Base-by-base conservation (phyloP, 2,113 vertebrate genomes). In the Thamnophis sirtalis region DNA sequence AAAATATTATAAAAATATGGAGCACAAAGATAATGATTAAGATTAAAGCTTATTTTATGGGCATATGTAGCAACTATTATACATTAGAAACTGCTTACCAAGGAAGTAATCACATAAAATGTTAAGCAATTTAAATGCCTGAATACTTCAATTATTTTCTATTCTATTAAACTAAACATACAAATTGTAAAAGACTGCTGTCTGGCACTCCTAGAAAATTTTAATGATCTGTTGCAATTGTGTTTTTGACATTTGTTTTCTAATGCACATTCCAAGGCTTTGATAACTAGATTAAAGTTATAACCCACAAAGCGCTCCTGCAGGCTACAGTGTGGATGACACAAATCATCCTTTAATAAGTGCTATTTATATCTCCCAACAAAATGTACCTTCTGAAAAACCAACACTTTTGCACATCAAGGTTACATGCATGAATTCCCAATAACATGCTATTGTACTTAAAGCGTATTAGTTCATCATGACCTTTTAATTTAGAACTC, bases 261-360 rank as follows among this genome's bases (percentile, higher is more conserved):
- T 95, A 97, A 96, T 84, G 91, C 49, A 92, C 94, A 96, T 93
- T 97, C 96, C 95, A 97, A 97, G 95, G 96, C 91, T 97, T 93
- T 95, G 96, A 95, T 96, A 97, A 97, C 97, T 94, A 96, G 96
- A 98, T 97, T 97, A 97, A 97, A 98, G 96, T 93, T 96, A 97
- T 96, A 97, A 96, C 94, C 95, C 89, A 97, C 89, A 3, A 95
- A 97, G 92, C 92, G 90, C 93, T 95, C 95, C 97, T 96, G 91
- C 93, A 95, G 97, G 97, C 96, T 96, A 95, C 68, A 93, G 93
- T 93, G 96, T 92, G 96, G 95, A 95, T 96, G 97, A 96, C 96
- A 96, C 95, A 97, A 97, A 97, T 96, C 94, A 96, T 97, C 93
- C 96, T 96, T 97, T 94, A 96, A 93, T 94, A 94, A 96, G 96